phyloP scores from a whole-genome alignment of 2,113 vertebrate genomes.

The Oostethus manadensis region DNA sequence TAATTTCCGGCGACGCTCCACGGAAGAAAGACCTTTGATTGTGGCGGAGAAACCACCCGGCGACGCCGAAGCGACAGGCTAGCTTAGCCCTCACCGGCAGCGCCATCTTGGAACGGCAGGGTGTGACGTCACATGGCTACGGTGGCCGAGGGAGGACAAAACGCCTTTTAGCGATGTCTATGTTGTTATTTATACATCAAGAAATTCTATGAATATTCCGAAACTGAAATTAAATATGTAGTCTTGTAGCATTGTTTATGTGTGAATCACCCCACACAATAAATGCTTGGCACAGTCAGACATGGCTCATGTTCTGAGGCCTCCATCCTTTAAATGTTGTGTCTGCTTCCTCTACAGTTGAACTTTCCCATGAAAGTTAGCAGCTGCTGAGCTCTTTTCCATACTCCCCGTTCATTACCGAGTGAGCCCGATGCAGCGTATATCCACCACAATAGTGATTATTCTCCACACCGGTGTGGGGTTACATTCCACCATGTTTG shows the following conservation, averaged over 20 bases:
- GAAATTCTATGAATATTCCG: too few species aligned
- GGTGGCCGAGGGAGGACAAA: slow-evolving; percentile 45
- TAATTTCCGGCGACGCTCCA: not conserved
- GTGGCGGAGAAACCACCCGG: slow-evolving; percentile 23
- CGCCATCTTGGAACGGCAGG: slow-evolving; percentile 64
- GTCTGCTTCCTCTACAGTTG: slow-evolving; percentile 44
- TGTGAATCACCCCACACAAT: too few species aligned
- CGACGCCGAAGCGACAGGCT: slow-evolving; percentile 29
- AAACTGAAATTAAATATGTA: too few species aligned
- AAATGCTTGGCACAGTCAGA: too few species aligned
- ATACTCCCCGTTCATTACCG: slow-evolving; percentile 47
- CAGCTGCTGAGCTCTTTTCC: slow-evolving; percentile 52
- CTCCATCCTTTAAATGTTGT: slow-evolving; percentile 57
- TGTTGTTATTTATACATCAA: too few species aligned
- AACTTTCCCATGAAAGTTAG: slow-evolving; percentile 42
- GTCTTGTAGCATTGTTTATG: too few species aligned
- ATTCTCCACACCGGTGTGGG: slow-evolving; percentile 29
- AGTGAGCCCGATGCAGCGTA: slow-evolving; percentile 12
- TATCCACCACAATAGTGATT: slow-evolving; percentile 49
- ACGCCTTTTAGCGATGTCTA: not conserved
- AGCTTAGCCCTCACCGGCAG: slow-evolving; percentile 42
- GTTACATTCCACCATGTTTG: slow-evolving; percentile 58
- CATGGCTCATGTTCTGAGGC: slow-evolving; percentile 31
- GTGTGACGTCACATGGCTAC: slow-evolving; percentile 33
- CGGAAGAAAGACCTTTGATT: slow-evolving; percentile 18